Base-by-base conservation (phyloP, 2,888 invertebrate species). In the Griposia aprilina region DNA sequence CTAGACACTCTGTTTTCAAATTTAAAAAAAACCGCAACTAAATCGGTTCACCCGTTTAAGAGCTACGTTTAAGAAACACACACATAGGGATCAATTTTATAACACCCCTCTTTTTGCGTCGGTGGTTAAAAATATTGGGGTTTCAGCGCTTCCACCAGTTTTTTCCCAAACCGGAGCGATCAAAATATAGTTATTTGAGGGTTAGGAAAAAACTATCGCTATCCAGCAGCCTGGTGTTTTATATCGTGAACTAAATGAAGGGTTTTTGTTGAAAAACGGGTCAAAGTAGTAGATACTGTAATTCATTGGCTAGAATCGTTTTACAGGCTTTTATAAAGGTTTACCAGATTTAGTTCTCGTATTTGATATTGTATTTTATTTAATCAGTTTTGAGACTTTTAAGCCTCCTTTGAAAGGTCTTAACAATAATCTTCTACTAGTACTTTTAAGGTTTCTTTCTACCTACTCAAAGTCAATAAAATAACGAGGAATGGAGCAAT, bases 151-250 rank as follows among this genome's bases (percentile, higher is more conserved):
- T 60, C 81, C 48, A 36, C 57, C 59, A 72, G 57, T 79, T 88
- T 89, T 86, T 81, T 60, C 60, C 66, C 13, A 75, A 76, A 70
- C 50, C 50, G 20, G 1, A 69, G 52, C 71, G 66, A 88, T 83
- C 71, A 82, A 81, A 86, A 78, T 48, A 72, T 76, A 82, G 84
- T 84, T 82, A 85, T 76, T 69, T 26, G 52, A 70, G 60, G 62
- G 66, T 79, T 69, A 75, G 63, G 80, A 74, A 72, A 81, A 69
- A 84, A 78, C 84, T 76, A 74, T 86, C 41, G 70, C 20, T 48
- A 60, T 69, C 65, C 80, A 76, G 84, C 45, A 68, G 60, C 30
- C 52, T 71, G 41, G 41, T 70, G 15, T 68, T 83, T 66, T 81
- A 76, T 70, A 70, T 48, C 62, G 57, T 30, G 13, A 55, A 60